Evolutionary conservation across 2,113 vertebrate species (phyloP), one percentile per base, ranked within the genome.

Genomic region (Crotalus horridus): DNA sequence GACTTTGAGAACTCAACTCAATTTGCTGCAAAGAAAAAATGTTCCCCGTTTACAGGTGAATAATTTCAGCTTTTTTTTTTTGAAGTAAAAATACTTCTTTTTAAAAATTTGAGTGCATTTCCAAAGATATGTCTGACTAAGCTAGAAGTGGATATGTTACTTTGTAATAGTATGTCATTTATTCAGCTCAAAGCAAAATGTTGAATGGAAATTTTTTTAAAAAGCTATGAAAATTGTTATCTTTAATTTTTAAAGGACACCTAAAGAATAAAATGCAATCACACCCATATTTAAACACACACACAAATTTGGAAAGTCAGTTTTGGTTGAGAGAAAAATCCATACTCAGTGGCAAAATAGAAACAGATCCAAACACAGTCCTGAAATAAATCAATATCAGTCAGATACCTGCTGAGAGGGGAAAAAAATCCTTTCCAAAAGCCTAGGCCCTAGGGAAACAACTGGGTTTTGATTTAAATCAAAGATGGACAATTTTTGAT

Each of bases 1-100:
- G 95, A 94, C 33, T 94, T 33, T 95, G 93, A 95, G 43, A 93
- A 94, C 2, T 89, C 51, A 94, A 94, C 95, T 93, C 85, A 26
- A n/a, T 54, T 94, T 85, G 43, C 64, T 93, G 23, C 54, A 81
- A 93, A 88, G 12, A 58, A 58, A 23, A 24, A 53, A 91, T 15
- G 92, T 81, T 94, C 56, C 6, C 23, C 21, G 9, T 55, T 91
- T 69, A 43, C 56, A 89, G 81, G 69, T 85, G 92, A 24, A 43
- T 51, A 64, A 56, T 59, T 43, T 6, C 69, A 55, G 17, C 29
- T 55, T 64, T 64, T 61, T 59, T 59, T 59, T 10, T 6, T 5
- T 15, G 8, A 8, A 61, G 24, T 61, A 26, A 61, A 69, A n/a
- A 58, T 86, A 55, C 29, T 91, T 54, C 3, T 39, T 23, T 21